Percentiles rank a stretch among this genome's conserved stretches.
These are phyloP conservation scores for Lota lota DNA, from an alignment of 2,113 vertebrate species.

Conservation along the genomic window DNA sequence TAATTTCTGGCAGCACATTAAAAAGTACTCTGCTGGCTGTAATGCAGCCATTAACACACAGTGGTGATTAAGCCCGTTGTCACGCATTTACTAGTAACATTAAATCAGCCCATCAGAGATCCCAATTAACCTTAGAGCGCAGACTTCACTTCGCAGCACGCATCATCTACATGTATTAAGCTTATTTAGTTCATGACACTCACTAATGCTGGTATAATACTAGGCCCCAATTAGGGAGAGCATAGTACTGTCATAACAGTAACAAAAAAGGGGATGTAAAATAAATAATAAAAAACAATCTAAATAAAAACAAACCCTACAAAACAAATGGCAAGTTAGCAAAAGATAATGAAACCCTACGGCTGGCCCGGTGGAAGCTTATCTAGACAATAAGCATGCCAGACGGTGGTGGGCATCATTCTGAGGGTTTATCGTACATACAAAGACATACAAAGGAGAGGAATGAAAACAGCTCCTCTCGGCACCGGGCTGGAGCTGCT, in stretches of 20 bases:
- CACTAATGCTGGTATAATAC: no score
- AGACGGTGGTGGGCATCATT: constrained; percentile 19
- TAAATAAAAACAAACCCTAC: no score
- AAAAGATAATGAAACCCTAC: no score
- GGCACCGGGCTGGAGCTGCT: constrained; percentile 35
- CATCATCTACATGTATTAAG: no score
- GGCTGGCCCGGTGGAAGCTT: constrained; percentile 8
- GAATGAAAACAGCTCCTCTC: constrained; percentile 22
- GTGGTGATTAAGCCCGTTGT: not conserved
- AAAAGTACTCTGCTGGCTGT: not conserved
- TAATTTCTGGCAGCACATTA: not conserved
- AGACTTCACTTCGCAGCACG: no score
- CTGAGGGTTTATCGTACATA: constrained; percentile 19
- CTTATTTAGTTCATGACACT: no score
- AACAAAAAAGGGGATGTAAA: no score
- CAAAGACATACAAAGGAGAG: constrained; percentile 29
- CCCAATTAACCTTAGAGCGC: no score
- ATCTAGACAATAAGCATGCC: constrained; percentile 26
- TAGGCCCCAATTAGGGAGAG: not conserved
- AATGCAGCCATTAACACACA: not conserved
- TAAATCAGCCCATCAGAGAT: no score
- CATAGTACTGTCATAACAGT: not conserved
- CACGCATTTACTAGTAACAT: not conserved
- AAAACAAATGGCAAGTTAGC: no score
- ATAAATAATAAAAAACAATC: no score